Percentiles rank a stretch among this genome's conserved stretches.
Conservation (phyloP, 2,797 vertebrate genomes). For the Lateolabrax maculatus region DNA sequence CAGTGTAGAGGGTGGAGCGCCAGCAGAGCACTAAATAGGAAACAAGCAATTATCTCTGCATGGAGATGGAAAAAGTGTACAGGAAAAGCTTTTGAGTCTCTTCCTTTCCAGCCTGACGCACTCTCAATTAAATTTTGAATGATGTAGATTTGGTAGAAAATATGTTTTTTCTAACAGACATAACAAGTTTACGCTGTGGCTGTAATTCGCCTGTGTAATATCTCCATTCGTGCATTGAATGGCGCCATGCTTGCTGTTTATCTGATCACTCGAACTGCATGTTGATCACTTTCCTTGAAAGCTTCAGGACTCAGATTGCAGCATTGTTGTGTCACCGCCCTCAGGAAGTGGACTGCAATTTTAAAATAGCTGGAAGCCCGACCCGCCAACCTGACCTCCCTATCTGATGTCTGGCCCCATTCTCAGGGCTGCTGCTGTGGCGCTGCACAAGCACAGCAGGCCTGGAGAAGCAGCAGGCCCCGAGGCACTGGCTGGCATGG, state of each 20-base stretch:
- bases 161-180: background rate
- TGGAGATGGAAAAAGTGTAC: background rate
- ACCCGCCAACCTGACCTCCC: slow-evolving; percentile 17
- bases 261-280: slow-evolving; percentile 9
- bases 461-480: slow-evolving; percentile 18
- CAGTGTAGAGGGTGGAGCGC: slow-evolving; percentile 40
- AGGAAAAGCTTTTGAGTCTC: slow-evolving; percentile 14
- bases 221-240: background rate
- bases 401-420: slow-evolving; percentile 40
- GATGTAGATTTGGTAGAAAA: background rate
- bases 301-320: slow-evolving; percentile 14
- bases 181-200: background rate
- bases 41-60: slow-evolving; percentile 54
- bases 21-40: slow-evolving; percentile 44
- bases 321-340: slow-evolving; percentile 25
- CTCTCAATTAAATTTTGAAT: background rate
- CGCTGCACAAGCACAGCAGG: background rate
- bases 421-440: background rate
- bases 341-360: slow-evolving; percentile 59
- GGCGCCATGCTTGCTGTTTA: background rate
- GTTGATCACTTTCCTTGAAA: background rate
- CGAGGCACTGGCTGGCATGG: slow-evolving; percentile 42
- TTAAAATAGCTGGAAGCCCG: slow-evolving; percentile 55
- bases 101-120: slow-evolving; percentile 1
- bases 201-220: background rate